Percentiles rank a stretch among this genome's conserved stretches.
phyloP scores from a whole-genome alignment of 2,888 invertebrate species.

The Oxytorus armatus region DNA sequence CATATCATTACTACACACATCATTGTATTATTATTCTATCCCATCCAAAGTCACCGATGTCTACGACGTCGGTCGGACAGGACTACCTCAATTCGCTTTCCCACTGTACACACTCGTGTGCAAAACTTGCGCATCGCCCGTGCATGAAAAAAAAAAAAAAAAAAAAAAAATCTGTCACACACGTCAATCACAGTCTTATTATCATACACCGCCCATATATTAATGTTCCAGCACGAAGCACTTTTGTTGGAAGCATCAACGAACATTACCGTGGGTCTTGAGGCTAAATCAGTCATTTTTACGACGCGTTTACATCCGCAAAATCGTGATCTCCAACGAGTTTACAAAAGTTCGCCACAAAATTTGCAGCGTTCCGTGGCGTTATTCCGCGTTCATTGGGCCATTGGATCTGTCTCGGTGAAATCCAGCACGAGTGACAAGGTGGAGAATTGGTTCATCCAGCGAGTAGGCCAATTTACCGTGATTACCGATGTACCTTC shows the following conservation, averaged over 20 bases:
- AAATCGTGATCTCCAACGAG: no score
- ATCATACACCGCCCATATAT: constrained; percentile 34
- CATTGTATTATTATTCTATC: background rate
- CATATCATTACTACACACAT: background rate
- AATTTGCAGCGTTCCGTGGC: no score
- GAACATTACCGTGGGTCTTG: background rate
- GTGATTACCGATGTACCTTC: no score
- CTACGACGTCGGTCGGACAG: constrained; percentile 13
- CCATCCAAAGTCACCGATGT: background rate
- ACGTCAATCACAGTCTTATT: constrained; percentile 51
- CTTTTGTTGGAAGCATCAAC: constrained; percentile 45
- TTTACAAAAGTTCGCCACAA: no score
- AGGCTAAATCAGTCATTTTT: background rate
- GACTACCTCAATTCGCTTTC: constrained; percentile 27
- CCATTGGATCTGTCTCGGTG: no score
- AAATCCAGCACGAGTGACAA: no score
- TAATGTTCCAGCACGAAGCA: constrained; percentile 26
- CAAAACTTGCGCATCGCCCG: constrained; percentile 14
- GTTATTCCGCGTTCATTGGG: no score
- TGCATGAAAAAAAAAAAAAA: constrained; percentile 14
- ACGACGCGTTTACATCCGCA: no score
- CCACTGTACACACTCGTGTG: constrained; percentile 31
- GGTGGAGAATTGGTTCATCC: no score
- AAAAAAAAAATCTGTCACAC: constrained; percentile 17
- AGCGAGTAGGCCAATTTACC: no score